Percentiles rank a stretch among this genome's conserved stretches.
Conservation (phyloP, 2,113 vertebrate genomes). For the Anolis carolinensis region DNA sequence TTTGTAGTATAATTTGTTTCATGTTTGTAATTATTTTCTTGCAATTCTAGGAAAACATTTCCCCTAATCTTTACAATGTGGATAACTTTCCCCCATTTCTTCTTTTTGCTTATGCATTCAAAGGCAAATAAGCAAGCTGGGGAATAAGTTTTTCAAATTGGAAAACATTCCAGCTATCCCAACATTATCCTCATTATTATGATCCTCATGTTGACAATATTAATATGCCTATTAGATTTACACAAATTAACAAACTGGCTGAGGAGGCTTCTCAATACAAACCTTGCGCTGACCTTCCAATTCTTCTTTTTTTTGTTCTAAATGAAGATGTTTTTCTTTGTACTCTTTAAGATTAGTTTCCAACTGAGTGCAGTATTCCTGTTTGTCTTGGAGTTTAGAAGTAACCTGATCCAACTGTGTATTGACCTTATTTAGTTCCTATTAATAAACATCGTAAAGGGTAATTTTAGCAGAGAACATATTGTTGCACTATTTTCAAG, state of each 20-base stretch:
- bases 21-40: neutral
- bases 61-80: neutral
- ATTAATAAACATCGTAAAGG: constrained; percentile 53
- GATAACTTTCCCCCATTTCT: neutral
- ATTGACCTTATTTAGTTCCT: constrained; percentile 91
- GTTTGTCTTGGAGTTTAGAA: constrained; percentile 85
- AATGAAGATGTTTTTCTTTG: constrained; percentile 87
- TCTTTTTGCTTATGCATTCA: neutral
- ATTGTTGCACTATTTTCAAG: neutral
- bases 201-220: neutral
- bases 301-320: constrained; percentile 88
- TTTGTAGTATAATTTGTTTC: neutral
- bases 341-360: constrained; percentile 88
- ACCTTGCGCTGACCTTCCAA: constrained; percentile 89
- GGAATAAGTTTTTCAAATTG: neutral
- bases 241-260: neutral
- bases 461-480: neutral
- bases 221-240: neutral
- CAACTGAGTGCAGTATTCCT: constrained; percentile 87
- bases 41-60: neutral
- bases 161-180: neutral
- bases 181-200: neutral
- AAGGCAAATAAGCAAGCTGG: neutral
- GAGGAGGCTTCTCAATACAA: constrained; percentile 44
- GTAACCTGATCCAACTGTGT: constrained; percentile 84